Evolutionary conservation across 2,113 vertebrate genomes (phyloP).

Genomic region (Suncus etruscus): DNA sequence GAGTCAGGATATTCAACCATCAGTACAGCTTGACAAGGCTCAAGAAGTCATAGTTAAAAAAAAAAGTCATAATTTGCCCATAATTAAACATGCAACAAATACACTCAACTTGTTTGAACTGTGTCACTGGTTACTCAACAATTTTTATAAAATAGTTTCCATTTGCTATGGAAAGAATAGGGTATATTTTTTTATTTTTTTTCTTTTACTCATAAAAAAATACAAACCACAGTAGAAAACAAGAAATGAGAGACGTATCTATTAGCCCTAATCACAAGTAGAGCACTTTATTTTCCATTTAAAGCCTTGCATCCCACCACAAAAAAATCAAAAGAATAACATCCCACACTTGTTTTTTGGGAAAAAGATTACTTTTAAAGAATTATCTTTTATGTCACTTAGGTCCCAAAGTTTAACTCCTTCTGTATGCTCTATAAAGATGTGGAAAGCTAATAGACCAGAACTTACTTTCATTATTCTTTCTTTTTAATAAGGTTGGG

Average conservation of each 20-base stretch:
- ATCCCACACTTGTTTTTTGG: neutral
- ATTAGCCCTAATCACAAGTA: neutral
- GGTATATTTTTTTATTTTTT: neutral
- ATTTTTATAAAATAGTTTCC: neutral
- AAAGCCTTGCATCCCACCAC: neutral
- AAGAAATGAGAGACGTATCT: neutral
- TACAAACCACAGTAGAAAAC: neutral
- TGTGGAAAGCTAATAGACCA: neutral
- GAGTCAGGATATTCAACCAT: too few species aligned
- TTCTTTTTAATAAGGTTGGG: neutral
- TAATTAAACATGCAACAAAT: too few species aligned
- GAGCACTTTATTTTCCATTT: neutral
- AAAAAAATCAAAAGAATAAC: slow-evolving; percentile 35
- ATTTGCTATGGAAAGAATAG: neutral
- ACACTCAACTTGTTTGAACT: too few species aligned
- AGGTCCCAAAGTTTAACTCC: neutral
- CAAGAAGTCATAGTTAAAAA: too few species aligned
- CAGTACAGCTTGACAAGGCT: too few species aligned
- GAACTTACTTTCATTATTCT: neutral
- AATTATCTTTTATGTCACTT: neutral
- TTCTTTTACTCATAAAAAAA: neutral
- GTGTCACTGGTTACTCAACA: too few species aligned
- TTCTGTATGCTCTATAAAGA: neutral
- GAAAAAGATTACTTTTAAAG: slow-evolving; percentile 24
- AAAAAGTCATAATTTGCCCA: too few species aligned